Evolutionary conservation across 2,797 vertebrate genomes (phyloP).

Genomic region (Novumbra hubbsi): DNA sequence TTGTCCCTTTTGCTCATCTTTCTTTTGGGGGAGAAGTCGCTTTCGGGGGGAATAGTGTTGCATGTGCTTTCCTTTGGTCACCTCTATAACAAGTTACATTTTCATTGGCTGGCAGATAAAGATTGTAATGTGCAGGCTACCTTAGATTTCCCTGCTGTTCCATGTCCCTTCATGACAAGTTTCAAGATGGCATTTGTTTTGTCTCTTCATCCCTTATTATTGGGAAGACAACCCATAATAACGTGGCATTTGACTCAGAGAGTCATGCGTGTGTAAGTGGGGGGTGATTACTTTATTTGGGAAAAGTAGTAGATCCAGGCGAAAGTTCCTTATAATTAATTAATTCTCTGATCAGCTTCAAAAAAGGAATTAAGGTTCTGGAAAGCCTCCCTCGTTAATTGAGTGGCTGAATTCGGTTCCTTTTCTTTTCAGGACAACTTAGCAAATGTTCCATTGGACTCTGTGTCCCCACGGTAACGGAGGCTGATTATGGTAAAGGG

Average conservation of each 20-base stretch:
- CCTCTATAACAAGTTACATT: conserved; percentile 35
- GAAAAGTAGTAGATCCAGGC: no score
- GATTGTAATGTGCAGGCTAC: conserved; percentile 10
- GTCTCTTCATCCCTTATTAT: conserved; percentile 29
- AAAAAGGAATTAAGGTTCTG: no score
- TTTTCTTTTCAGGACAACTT: no score
- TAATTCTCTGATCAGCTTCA: no score
- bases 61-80: conserved; percentile 31
- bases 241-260: no score
- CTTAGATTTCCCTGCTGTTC: conserved; percentile 10
- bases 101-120: conserved; percentile 18
- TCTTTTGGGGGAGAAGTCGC: conserved; percentile 19
- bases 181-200: conserved; percentile 10
- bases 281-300: no score
- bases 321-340: no score
- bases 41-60: conserved; percentile 19
- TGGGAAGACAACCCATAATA: conserved; percentile 10
- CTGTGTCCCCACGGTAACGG: no score
- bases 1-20: conserved; percentile 38
- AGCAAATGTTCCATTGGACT: no score
- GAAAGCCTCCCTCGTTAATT: no score
- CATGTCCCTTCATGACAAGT: conserved; percentile 19
- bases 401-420: no score
- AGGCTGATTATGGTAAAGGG: background rate
- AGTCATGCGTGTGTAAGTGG: no score